phyloP scores from a whole-genome alignment of 2,797 vertebrate genomes.

The Megaceryle alcyon region DNA sequence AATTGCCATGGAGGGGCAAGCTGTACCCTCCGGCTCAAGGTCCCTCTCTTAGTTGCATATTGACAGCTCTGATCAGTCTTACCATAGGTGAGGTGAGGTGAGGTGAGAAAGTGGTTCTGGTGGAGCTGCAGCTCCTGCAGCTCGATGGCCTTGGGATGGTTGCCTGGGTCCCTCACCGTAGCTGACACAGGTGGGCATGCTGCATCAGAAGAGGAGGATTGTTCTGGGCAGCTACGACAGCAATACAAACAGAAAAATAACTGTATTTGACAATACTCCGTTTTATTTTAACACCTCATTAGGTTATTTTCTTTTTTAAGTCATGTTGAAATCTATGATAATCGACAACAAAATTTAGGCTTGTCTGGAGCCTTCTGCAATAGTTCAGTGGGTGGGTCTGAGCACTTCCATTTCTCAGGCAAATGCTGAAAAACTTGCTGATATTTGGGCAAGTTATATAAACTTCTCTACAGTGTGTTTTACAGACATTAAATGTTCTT shows the following conservation, averaged over 20 bases:
- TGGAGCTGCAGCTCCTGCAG: not conserved
- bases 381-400: not conserved
- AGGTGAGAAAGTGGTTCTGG: not conserved
- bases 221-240: not conserved
- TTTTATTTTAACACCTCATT: not conserved
- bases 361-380: not conserved
- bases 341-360: not conserved
- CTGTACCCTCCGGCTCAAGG: not conserved
- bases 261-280: not conserved
- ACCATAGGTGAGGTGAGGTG: not conserved
- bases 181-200: fast-evolving
- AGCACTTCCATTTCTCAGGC: not conserved
- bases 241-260: not conserved
- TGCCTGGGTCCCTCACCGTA: fast-evolving
- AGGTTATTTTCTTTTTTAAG: not conserved
- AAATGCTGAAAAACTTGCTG: not conserved
- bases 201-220: not conserved
- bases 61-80: not conserved
- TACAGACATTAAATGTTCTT: not conserved
- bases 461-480: not conserved
- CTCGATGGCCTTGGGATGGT: not conserved
- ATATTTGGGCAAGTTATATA: not conserved
- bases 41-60: not conserved
- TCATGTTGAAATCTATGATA: not conserved
- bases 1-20: fast-evolving